These are phyloP conservation scores for Spondyliosoma cantharus DNA, from an alignment of 2,797 vertebrate species.

Conservation along the genomic window DNA sequence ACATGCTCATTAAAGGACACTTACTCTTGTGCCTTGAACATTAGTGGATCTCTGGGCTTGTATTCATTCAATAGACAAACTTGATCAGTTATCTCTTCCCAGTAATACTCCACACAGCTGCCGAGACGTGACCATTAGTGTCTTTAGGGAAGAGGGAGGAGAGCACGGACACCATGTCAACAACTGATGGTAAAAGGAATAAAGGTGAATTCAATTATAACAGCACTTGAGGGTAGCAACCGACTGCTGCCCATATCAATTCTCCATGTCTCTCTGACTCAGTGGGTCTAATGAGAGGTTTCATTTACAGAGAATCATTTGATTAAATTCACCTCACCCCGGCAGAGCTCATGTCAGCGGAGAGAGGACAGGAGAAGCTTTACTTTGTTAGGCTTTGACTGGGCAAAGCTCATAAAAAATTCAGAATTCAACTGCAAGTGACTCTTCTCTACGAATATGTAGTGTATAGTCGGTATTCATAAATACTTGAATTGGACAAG, in stretches of 20 bases:
- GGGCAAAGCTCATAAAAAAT: neutral
- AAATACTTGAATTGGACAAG: neutral
- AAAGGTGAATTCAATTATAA: conserved; percentile 67
- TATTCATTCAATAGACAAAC: conserved; percentile 31
- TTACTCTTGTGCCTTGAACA: neutral
- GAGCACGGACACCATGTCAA: conserved; percentile 45
- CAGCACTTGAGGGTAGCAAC: conserved; percentile 52
- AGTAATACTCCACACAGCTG: conserved; percentile 29
- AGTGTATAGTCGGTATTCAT: conserved; percentile 2
- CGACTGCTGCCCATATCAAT: conserved; percentile 38
- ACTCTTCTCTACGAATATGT: neutral
- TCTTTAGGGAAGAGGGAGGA: conserved; percentile 45
- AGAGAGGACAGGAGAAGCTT: conserved; percentile 13
- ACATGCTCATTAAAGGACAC: neutral
- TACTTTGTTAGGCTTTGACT: conserved; percentile 26
- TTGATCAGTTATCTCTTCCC: conserved; percentile 46
- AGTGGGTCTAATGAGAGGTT: conserved; percentile 65
- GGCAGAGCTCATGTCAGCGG: conserved; percentile 14
- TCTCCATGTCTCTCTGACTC: conserved; percentile 48
- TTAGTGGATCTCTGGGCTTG: conserved; percentile 17
- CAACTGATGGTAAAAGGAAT: conserved; percentile 61
- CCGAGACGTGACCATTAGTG: conserved; percentile 51
- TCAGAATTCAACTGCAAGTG: neutral
- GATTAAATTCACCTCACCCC: conserved; percentile 52
- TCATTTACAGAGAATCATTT: conserved; percentile 55